Base-by-base conservation (phyloP, 2,888 invertebrate genomes). In the Desoria tigrina region DNA sequence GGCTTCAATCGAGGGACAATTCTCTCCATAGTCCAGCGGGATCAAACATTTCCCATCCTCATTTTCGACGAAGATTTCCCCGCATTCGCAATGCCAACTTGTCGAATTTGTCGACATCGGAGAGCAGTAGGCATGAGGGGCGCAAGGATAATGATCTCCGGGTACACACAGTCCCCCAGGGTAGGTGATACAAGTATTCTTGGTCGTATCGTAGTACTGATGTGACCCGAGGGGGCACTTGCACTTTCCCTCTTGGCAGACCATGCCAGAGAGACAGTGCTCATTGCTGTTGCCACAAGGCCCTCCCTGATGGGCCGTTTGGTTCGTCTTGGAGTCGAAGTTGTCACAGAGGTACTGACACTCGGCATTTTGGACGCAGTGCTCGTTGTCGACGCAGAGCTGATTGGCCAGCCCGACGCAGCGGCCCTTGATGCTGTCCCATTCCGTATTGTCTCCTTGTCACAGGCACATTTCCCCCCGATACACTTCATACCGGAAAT, bases 31-130 rank as follows among this genome's bases (percentile, higher is more conserved):
- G n/a, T n/a, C n/a, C n/a, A n/a, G n/a, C n/a, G n/a, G n/a, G n/a
- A n/a, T n/a, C n/a, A n/a, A n/a, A 50, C 65, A 70, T 24, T 62
- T 60, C 42, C 66, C 70, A 51, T 39, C n/a, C 9, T 51, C 21
- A 54, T 66, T 61, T 51, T 68, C 69, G n/a, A 61, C 65, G 42
- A 53, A 67, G 0, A 62, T 61, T 1, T 45, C 23, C 11, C 42
- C 24, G 53, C 69, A 69, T 16, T 55, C 37, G 55, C 69, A 69
- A n/a, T n/a, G n/a, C n/a, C n/a, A n/a, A n/a, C n/a, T n/a, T n/a
- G n/a, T n/a, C n/a, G n/a, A n/a, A n/a, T n/a, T n/a, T n/a, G n/a
- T n/a, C n/a, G n/a, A n/a, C n/a, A n/a, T n/a, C n/a, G n/a, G n/a
- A n/a, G n/a, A n/a, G n/a, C n/a, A n/a, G n/a, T n/a, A n/a, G n/a